These are phyloP conservation scores for Hoplostethus atlanticus DNA, from an alignment of 2,797 vertebrate species.

Conservation along the genomic window DNA sequence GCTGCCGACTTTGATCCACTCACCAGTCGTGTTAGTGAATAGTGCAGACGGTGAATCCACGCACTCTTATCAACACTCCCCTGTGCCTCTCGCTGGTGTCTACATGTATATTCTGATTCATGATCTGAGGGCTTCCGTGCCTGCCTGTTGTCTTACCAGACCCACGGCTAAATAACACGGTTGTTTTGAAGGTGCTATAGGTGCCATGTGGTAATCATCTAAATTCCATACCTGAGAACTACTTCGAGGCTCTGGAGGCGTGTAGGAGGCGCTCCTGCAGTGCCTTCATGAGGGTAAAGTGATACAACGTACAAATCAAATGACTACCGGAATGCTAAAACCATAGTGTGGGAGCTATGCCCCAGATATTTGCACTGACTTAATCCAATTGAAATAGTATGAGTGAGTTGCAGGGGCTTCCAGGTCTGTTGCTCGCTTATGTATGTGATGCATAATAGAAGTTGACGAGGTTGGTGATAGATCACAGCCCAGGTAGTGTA, in stretches of 20 bases:
- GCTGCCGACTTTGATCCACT: conserved; percentile 11
- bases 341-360: conserved; percentile 70
- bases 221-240: conserved; percentile 38
- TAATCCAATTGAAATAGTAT: conserved; percentile 80
- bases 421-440: conserved; percentile 77
- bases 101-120: conserved; percentile 57
- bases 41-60: conserved; percentile 57
- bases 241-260: conserved; percentile 56
- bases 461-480: conserved; percentile 85
- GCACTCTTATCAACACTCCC: conserved; percentile 27
- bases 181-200: conserved; percentile 62
- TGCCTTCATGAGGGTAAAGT: conserved; percentile 65
- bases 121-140: conserved; percentile 36
- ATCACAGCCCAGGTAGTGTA: conserved; percentile 85
- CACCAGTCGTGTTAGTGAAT: conserved; percentile 17
- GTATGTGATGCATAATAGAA: conserved; percentile 82
- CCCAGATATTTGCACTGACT: conserved; percentile 77
- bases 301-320: conserved; percentile 76
- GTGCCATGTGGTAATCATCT: conserved; percentile 63
- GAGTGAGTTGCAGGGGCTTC: conserved; percentile 78
- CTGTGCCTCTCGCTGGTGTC: conserved; percentile 35
- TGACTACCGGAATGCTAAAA: conserved; percentile 76
- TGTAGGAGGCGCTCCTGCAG: conserved; percentile 57
- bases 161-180: conserved; percentile 31
- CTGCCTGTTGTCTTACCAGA: conserved; percentile 45